Percentiles rank a stretch among this genome's conserved stretches.
These are phyloP conservation scores for Lepidurus packardi DNA, from an alignment of 1,140 invertebrate genomes.

Conservation along the genomic window DNA sequence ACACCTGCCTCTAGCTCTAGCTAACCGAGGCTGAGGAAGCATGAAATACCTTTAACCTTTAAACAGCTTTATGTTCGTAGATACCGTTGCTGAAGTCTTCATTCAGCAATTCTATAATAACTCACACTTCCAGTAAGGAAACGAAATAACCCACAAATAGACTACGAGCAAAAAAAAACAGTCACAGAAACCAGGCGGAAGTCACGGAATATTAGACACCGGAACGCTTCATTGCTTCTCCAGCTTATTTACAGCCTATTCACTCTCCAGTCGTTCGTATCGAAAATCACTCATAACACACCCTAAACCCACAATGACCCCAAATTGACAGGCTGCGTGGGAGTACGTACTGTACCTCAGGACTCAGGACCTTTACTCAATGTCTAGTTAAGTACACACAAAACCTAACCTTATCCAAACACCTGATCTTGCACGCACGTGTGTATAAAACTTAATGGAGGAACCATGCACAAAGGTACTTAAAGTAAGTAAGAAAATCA, in stretches of 20 bases:
- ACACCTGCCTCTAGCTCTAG: no score
- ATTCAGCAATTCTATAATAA: no score
- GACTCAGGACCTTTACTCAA: background rate
- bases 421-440: background rate
- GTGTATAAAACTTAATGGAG: background rate
- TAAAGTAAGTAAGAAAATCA: background rate
- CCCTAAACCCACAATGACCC: background rate
- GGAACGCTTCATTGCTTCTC: background rate
- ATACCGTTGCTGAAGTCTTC: no score
- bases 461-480: background rate
- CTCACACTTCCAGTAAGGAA: no score
- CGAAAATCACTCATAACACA: background rate
- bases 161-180: background rate
- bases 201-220: background rate
- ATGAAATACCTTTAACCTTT: no score
- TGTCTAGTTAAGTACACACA: background rate
- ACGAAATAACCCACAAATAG: no score
- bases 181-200: background rate
- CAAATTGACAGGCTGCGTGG: background rate
- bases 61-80: no score
- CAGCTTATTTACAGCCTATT: background rate
- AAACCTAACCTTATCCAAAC: background rate
- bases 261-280: background rate
- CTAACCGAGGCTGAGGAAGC: no score
- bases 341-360: no score